Conservation (phyloP, 2,113 vertebrate species). For the Forbesichthys papilliferus region DNA sequence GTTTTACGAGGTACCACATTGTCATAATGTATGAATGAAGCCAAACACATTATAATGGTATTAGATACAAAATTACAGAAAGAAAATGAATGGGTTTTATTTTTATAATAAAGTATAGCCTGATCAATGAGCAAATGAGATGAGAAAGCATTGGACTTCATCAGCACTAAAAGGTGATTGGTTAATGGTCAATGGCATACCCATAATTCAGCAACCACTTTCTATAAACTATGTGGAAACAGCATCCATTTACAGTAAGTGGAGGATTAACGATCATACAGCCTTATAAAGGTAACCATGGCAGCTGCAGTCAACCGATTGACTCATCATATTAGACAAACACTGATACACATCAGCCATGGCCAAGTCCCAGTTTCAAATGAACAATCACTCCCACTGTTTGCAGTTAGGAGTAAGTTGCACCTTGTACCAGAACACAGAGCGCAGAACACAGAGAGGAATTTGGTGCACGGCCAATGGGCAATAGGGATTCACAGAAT, state of each 20-base stretch:
- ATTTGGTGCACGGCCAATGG: no score
- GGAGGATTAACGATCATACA: constrained; percentile 21
- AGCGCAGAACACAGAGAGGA: not conserved
- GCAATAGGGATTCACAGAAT: no score
- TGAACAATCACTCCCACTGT: not conserved
- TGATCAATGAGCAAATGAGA: not conserved
- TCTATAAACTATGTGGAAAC: not conserved
- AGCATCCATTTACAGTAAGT: not conserved
- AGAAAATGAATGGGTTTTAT: no score
- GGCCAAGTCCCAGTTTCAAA: constrained; percentile 18
- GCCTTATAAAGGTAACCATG: not conserved
- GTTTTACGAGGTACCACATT: no score
- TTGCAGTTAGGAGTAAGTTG: not conserved
- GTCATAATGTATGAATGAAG: no score
- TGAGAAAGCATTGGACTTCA: not conserved
- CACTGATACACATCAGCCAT: not conserved
- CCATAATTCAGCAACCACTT: not conserved
- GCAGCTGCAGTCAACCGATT: constrained; percentile 6
- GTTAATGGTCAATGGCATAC: not conserved
- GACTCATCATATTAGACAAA: constrained; percentile 17
- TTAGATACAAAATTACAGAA: no score
- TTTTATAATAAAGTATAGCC: no score
- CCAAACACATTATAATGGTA: no score
- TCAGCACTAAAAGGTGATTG: not conserved
- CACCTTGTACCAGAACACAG: not conserved